A percentile compares a stretch with the other conserved stretches of the same genome.
These are phyloP conservation scores for Dromococcyx pavoninus DNA, from an alignment of 2,797 vertebrate genomes.

Conservation along the genomic window DNA sequence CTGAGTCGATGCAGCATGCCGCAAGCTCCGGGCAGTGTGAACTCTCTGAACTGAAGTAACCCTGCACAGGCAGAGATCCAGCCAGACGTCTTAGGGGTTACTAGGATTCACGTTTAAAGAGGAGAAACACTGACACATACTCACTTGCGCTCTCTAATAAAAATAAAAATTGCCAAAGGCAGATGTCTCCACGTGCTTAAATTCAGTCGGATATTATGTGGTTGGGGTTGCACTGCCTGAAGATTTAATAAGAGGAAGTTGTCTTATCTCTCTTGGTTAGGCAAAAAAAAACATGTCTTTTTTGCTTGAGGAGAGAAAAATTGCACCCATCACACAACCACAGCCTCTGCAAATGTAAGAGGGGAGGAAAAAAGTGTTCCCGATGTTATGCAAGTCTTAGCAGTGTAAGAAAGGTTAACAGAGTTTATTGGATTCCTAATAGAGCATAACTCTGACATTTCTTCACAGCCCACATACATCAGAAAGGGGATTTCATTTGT, in stretches of 20 bases:
- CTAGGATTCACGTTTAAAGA: slow-evolving; percentile 63
- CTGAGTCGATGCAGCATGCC: background rate
- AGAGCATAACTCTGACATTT: background rate
- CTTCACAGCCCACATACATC: background rate
- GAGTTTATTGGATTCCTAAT: background rate
- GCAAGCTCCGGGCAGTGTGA: background rate
- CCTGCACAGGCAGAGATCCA: slow-evolving; percentile 60
- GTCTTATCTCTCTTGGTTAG: background rate
- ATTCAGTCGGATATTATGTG: background rate
- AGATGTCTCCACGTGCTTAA: background rate
- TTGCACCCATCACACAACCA: background rate
- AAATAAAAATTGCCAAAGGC: slow-evolving; percentile 59
- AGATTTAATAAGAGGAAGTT: slow-evolving; percentile 42
- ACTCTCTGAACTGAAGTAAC: slow-evolving; percentile 66
- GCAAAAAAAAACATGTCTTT: background rate
- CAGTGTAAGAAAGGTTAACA: slow-evolving; percentile 4
- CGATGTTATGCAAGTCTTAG: background rate
- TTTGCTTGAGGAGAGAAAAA: slow-evolving; percentile 4
- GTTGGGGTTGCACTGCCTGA: background rate
- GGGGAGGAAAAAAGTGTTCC: background rate
- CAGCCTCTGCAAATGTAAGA: background rate
- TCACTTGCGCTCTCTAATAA: background rate
- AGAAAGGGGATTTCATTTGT: background rate
- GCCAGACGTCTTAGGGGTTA: slow-evolving; percentile 69
- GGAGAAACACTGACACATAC: slow-evolving; percentile 29